Conservation (phyloP, 1,140 invertebrate genomes). For the Akabosia matsudoensis region DNA sequence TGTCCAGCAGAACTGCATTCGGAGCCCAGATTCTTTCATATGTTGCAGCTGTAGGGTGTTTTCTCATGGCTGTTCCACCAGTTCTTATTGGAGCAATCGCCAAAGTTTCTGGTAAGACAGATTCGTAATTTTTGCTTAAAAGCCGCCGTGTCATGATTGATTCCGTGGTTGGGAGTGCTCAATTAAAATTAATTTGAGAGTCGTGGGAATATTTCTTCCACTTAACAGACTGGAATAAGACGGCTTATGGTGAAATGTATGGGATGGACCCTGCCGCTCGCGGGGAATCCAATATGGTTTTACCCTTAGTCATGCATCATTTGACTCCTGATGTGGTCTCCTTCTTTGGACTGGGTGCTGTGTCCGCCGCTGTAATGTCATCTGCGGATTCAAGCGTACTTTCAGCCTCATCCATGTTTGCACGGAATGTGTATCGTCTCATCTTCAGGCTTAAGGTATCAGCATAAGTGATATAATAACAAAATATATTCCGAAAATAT, state of each 20-base stretch:
- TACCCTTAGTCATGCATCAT: slow-evolving; percentile 72
- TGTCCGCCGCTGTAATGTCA: slow-evolving; percentile 77
- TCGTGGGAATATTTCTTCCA: background rate
- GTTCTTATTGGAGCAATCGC: slow-evolving; percentile 72
- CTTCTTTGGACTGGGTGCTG: slow-evolving; percentile 71
- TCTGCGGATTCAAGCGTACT: slow-evolving; percentile 76
- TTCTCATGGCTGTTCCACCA: slow-evolving; percentile 71
- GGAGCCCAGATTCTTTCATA: slow-evolving; percentile 70
- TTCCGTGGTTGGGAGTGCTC: background rate
- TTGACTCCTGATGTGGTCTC: slow-evolving; percentile 65
- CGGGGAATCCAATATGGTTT: slow-evolving; percentile 60
- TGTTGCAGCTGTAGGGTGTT: slow-evolving; percentile 68
- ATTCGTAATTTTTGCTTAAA: no score
- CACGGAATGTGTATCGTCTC: slow-evolving; percentile 74
- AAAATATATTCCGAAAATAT: background rate
- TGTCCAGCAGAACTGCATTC: slow-evolving; percentile 68
- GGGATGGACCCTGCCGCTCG: slow-evolving; percentile 52
- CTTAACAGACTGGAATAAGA: slow-evolving; percentile 63
- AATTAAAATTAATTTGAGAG: slow-evolving; percentile 45
- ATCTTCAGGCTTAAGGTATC: slow-evolving; percentile 63
- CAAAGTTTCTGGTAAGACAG: slow-evolving; percentile 58
- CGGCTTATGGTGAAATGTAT: slow-evolving; percentile 54
- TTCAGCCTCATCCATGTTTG: slow-evolving; percentile 73
- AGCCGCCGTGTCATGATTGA: no score
- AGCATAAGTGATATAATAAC: slow-evolving; percentile 55